Evolutionary conservation across 1,140 invertebrate species (phyloP), one percentile per base, ranked within the genome.

Genomic region (Zelostemma sp.): DNA sequence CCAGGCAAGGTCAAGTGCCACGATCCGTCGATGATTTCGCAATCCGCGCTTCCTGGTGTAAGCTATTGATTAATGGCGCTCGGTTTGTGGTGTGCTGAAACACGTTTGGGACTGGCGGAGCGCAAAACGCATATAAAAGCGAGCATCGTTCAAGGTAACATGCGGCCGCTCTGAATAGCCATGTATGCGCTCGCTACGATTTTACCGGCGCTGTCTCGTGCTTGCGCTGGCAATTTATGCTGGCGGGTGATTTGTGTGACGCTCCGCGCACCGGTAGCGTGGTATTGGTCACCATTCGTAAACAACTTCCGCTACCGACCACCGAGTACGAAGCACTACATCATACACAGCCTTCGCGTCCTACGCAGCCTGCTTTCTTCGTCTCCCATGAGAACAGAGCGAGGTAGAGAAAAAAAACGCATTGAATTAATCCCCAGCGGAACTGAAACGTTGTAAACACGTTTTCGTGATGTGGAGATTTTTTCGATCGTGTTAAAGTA

Each of bases 31-130:
- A 69, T 61, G 72, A 78, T 76, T 78, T 76, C 72, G 72, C 75
- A 77, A 79, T 65, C 68, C 28, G 15, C 53, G 64, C 71, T 80
- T 79, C 74, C 66, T 79, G 73, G 65, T 78, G 68, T 64, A 64
- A 31, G 33, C 18, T 18, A 73, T 75, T 78, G 75, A 80, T 80
- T 78, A 78, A 78, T 77, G 71, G 61, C 65, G 53, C 38, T 21
- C 35, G 51, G 31, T 41, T 25, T 12, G 14, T 33, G 33, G 15
- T 31, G 31, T 11, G 31, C 21, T 33, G 35, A 21, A 40, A 25
- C 31, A n/a, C n/a, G n/a, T n/a, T n/a, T n/a, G 11, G 38, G 5
- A 53, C 5, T 19, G 15, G 17, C 43, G 18, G 14, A 19, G 11
- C 15, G 25, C 45, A 19, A 41, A 47, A 47, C 45, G 19, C 35